Conservation (phyloP, 2,888 invertebrate genomes). For the Patella pellucida region DNA sequence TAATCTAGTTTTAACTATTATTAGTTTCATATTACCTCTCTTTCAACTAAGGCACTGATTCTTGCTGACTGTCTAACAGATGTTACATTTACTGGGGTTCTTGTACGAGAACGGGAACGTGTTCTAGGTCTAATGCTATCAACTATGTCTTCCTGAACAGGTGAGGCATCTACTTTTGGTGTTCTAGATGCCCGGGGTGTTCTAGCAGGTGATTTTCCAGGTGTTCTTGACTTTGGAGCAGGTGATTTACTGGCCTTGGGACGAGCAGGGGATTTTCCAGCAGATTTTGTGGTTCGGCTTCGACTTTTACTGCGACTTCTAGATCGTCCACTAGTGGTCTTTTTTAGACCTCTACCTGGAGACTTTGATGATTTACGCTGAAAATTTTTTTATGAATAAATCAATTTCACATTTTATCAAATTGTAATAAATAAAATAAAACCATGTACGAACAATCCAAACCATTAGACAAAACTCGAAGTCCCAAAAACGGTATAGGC, state of each 20-base stretch:
- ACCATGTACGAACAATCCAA: too few relatives aligned
- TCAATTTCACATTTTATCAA: too few relatives aligned
- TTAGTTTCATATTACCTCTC: conserved; percentile 26
- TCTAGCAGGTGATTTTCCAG: conserved; percentile 3
- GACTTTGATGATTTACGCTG: conserved; percentile 36
- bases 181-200: conserved; percentile 26
- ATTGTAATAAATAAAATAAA: too few relatives aligned
- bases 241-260: conserved; percentile 26
- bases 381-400: conserved; percentile 14
- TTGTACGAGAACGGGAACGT: not conserved
- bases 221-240: conserved; percentile 22
- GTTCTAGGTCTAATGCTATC: conserved; percentile 1
- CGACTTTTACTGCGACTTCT: conserved; percentile 46
- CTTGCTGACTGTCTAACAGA: conserved; percentile 33
- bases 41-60: conserved; percentile 28
- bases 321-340: conserved; percentile 22
- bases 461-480: too few relatives aligned
- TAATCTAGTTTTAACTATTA: too few relatives aligned
- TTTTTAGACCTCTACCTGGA: conserved; percentile 23
- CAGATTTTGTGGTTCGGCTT: conserved; percentile 40
- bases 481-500: too few relatives aligned
- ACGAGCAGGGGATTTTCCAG: conserved; percentile 30
- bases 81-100: conserved; percentile 29
- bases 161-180: conserved; percentile 25
- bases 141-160: conserved; percentile 25